Evolutionary conservation across 1,140 invertebrate species (phyloP), one percentile per base, ranked within the genome.

Genomic region (Cydia splendana): DNA sequence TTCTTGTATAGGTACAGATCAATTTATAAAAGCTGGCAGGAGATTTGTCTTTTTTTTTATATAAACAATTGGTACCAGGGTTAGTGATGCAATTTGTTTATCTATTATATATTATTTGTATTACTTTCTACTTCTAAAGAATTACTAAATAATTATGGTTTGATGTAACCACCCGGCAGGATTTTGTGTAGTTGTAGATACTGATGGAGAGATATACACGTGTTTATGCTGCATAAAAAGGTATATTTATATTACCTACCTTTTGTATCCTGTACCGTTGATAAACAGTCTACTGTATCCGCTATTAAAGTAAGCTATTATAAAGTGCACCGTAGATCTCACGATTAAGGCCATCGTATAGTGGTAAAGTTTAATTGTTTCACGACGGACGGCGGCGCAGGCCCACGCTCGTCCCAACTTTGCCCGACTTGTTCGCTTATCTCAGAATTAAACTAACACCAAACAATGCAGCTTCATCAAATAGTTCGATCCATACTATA

Each of bases 381-480:
- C 30, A 67, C n/a, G 67, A 71, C 30, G 67, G 67, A 15, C 30
- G 67, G n/a, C 67, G 2, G 24, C 0, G n/a, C 67, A 15, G 38
- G 67, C 67, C 67, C 67, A 71, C 57, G 57, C 15, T 69, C 65
- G 65, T n/a, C 13, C 65, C 24, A 71, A 71, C 67, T 71, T 71
- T 10, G 34, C 67, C 18, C 34, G n/a, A 71, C 67, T 71, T 71
- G 67, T 71, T 38, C 34, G 38, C 9, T 71, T 71, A 71, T 71
- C 34, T n/a, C 67, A 42, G 67, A 71, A 71, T 71, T 42, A 30
- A 69, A 30, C 65, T 69, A 71, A 71, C 67, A 34, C 30, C 57
- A 38, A 38, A 71, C 67, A 71, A 71, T 71, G 67, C 67, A 71
- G 34, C 67, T 71, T 71, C 34, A 71, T 71, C 67, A 71, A 71